phyloP scores from a whole-genome alignment of 2,113 vertebrate genomes.

The cat (Felis catus) region DNA sequence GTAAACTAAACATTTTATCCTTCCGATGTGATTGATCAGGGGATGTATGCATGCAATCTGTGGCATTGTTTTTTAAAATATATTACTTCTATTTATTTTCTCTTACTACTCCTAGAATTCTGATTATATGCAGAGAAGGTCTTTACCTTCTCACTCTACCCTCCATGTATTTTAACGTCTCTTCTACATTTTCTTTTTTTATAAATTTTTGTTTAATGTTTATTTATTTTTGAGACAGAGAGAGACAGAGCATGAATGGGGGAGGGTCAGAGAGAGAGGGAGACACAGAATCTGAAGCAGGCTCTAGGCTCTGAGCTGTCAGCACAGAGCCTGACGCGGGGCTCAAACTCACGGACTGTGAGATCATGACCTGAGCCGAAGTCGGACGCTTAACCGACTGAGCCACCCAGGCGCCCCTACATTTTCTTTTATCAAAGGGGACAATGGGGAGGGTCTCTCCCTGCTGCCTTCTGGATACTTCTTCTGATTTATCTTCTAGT shows the following conservation, averaged over 20 bases:
- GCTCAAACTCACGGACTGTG: no score
- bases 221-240: no score
- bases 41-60: neutral
- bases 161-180: neutral
- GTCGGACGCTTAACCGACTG: no score
- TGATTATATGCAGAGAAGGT: neutral
- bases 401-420: no score
- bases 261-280: no score
- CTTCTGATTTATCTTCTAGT: neutral
- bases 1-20: neutral
- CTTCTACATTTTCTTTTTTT: neutral
- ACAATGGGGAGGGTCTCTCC: neutral
- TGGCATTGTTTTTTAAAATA: slow-evolving; percentile 9
- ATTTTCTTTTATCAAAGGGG: neutral
- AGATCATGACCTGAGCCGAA: no score
- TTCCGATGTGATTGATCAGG: neutral
- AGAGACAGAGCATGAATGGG: no score
- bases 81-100: neutral
- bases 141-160: neutral
- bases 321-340: no score
- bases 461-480: neutral
- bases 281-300: no score
- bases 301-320: no score
- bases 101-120: neutral
- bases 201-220: no score